Evolutionary conservation across 2,797 vertebrate genomes (phyloP).

Genomic region (Falco columbarius): DNA sequence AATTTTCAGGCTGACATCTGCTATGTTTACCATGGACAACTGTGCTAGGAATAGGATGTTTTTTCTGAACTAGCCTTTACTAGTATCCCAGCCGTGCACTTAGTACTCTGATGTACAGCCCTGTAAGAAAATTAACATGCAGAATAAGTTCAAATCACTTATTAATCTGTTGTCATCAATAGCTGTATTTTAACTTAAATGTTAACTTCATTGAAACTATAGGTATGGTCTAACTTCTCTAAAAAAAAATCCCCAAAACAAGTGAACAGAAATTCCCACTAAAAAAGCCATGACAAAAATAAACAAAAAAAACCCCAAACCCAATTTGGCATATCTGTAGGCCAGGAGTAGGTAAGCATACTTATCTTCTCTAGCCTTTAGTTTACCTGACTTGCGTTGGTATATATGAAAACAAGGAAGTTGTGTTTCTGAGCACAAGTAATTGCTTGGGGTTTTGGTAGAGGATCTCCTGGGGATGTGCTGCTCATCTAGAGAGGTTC

Average conservation of each 20-base stretch:
- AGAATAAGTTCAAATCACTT: background rate
- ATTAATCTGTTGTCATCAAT: background rate
- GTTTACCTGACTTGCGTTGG: background rate
- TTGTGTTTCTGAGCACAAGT: background rate
- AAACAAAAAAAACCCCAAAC: background rate
- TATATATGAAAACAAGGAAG: background rate
- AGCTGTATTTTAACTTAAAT: background rate
- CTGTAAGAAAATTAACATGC: background rate
- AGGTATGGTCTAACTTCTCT: background rate
- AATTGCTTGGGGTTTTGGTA: background rate
- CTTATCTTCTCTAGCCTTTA: background rate
- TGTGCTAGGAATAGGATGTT: background rate
- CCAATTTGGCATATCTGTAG: background rate
- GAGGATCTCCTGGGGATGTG: background rate
- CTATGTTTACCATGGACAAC: background rate
- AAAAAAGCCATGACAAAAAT: background rate
- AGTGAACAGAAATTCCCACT: background rate
- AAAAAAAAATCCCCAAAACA: rapidly evolving
- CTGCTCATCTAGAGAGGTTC: background rate
- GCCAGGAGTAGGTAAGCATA: background rate
- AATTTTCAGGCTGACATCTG: background rate
- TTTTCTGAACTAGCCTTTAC: background rate
- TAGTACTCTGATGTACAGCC: background rate
- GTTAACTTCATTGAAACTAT: background rate
- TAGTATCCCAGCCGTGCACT: background rate